These are phyloP conservation scores for Pangasianodon hypophthalmus DNA, from an alignment of 2,113 vertebrate species.

Conservation along the genomic window DNA sequence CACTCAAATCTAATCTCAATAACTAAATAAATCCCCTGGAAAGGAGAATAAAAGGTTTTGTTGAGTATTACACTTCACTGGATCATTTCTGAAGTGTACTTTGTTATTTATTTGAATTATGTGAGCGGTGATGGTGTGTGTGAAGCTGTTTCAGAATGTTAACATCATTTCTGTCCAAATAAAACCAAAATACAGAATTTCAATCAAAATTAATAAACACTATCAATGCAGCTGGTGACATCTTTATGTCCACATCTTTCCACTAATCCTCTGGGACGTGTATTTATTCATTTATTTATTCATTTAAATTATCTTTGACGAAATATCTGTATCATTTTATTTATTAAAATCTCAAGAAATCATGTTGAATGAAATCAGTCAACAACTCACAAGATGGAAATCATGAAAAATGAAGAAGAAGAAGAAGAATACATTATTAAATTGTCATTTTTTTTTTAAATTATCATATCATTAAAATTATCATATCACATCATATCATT, in stretches of 20 bases:
- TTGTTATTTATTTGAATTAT: constrained; percentile 13
- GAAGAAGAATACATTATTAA: neutral
- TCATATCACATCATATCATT: neutral
- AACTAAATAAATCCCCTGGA: constrained; percentile 19
- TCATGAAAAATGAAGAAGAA: neutral
- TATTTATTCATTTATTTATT: neutral
- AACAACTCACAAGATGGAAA: neutral
- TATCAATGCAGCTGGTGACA: neutral
- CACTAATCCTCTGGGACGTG: neutral
- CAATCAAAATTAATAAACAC: neutral
- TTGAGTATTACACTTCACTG: constrained; percentile 12
- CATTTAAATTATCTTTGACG: neutral
- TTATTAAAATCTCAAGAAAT: neutral
- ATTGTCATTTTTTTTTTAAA: neutral
- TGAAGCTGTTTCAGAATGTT: neutral
- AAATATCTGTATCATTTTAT: neutral
- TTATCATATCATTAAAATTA: too few relatives aligned
- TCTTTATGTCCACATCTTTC: neutral
- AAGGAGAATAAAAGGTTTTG: constrained; percentile 2
- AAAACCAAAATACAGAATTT: neutral
- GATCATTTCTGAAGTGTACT: neutral
- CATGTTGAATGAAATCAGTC: neutral
- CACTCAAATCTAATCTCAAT: constrained; percentile 17
- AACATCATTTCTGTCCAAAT: neutral
- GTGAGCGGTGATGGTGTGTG: neutral